Evolutionary conservation across 2,797 vertebrate species (phyloP).

Genomic region (Delichon dasypus): DNA sequence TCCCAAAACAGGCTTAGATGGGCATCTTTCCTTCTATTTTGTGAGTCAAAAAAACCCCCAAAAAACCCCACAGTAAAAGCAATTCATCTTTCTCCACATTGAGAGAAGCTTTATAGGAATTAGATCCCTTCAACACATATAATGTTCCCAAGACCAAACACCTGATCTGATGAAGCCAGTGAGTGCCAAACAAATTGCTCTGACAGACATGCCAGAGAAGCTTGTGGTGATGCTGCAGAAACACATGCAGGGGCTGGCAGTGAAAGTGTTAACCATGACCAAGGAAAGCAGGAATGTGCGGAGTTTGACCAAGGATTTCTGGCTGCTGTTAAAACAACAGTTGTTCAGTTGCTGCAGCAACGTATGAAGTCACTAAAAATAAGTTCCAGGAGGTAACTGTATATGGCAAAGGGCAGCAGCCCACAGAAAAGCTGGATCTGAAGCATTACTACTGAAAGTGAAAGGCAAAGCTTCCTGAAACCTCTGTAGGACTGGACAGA

Average conservation of each 20-base stretch:
- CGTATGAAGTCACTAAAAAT: constrained; percentile 73
- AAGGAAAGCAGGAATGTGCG: constrained; percentile 20
- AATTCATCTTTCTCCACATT: not conserved
- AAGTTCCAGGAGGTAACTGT: constrained; percentile 65
- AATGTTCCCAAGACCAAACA: not conserved
- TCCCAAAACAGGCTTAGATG: not conserved
- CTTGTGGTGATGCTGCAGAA: not conserved
- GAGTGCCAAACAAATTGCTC: not conserved
- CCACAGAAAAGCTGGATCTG: constrained; percentile 7
- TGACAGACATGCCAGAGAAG: not conserved
- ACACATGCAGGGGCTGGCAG: not conserved
- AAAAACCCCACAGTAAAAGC: not conserved
- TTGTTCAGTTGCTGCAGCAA: constrained; percentile 70
- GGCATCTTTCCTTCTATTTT: not conserved
- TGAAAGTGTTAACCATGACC: constrained; percentile 32
- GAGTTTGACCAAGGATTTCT: constrained; percentile 52
- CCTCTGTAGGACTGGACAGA: not conserved
- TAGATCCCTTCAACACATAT: not conserved
- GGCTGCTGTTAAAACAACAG: constrained; percentile 63
- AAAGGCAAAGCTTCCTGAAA: not conserved
- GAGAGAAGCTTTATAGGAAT: not conserved
- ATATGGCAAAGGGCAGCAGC: constrained; percentile 60
- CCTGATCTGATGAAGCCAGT: not conserved
- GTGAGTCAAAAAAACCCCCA: not conserved
- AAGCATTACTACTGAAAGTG: not conserved